Evolutionary conservation across 1,140 invertebrate species (phyloP), one percentile per base, ranked within the genome.

Genomic region (Bacillus rossius): DNA sequence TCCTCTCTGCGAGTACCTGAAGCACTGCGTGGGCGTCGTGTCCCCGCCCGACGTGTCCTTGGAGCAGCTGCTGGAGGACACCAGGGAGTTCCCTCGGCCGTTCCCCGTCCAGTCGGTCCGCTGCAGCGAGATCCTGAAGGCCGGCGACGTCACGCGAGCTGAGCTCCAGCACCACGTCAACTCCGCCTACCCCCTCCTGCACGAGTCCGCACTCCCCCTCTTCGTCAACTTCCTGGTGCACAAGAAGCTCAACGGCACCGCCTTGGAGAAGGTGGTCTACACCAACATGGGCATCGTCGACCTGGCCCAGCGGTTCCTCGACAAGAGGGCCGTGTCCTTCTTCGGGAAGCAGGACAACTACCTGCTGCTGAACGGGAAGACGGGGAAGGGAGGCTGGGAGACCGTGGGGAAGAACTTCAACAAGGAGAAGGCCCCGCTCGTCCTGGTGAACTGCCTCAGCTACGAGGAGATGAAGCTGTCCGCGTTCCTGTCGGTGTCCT

Each of bases 391-490:
- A 0, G 76, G 77, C 0, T 83, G 80, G 71, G 76, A 80, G 34
- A 65, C 64, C 2, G 69, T 83, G 19, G 81, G 81, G 8, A 80
- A 71, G 0, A 60, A 59, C 48, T 34, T 34, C 29, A 34, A 34
- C 29, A n/a, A 62, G 7, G 77, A 78, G 55, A 71, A 70, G 47
- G 65, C 70, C 26, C 75, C 75, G 1, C 61, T 85, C 10, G n/a
- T 51, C 7, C 47, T 66, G 1, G 38, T 51, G 34, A 59, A 66
- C 26, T 66, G 78, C 65, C 64, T 82, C 54, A 76, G 80, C 55
- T 79, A 84, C 67, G 77, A 83, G 55, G 81, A 84, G 66, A 79
- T 84, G 49, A 83, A 79, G 67, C 61, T 86, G 2, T 82, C 83
- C 0, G 78, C 83, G 0, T 71, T 84, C 65, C 73, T 85, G 16